Conservation (phyloP, 1,140 invertebrate genomes). For the Zaprionus taronus region DNA sequence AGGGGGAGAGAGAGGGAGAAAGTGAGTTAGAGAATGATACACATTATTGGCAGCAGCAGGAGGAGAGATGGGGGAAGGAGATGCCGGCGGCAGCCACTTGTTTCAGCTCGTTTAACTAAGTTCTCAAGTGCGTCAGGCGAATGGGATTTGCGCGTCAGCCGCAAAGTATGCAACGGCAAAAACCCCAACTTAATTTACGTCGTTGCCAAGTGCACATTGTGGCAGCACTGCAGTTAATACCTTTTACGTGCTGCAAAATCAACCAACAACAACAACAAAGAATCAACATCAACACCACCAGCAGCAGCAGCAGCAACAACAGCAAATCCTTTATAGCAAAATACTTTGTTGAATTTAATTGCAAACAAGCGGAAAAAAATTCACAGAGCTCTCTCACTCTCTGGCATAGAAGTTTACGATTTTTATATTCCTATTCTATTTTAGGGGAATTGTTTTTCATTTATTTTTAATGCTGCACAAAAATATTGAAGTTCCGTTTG, state of each 20-base stretch:
- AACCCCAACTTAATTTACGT: constrained; percentile 51
- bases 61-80: no score
- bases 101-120: constrained; percentile 61
- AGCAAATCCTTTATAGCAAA: constrained; percentile 8
- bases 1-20: constrained; percentile 1
- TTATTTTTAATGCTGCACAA: not conserved
- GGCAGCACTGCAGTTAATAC: constrained; percentile 14
- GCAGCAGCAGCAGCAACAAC: not conserved
- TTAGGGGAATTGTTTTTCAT: no score
- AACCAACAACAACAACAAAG: constrained; percentile 1
- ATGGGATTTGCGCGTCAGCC: constrained; percentile 34
- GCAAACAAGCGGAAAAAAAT: not conserved
- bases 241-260: constrained; percentile 6
- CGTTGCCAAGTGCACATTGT: constrained; percentile 17
- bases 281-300: no score
- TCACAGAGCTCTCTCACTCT: not conserved
- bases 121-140: constrained; percentile 45
- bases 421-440: no score
- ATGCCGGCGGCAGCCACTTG: constrained; percentile 50
- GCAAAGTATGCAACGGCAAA: constrained; percentile 39
- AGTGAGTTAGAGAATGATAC: constrained; percentile 12
- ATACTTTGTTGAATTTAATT: constrained; percentile 7
- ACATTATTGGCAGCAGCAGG: constrained; percentile 63
- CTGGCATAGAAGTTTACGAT: no score
- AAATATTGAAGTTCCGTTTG: constrained; percentile 2